phyloP scores from a whole-genome alignment of 2,113 vertebrate species.

The Saguinus midas region DNA sequence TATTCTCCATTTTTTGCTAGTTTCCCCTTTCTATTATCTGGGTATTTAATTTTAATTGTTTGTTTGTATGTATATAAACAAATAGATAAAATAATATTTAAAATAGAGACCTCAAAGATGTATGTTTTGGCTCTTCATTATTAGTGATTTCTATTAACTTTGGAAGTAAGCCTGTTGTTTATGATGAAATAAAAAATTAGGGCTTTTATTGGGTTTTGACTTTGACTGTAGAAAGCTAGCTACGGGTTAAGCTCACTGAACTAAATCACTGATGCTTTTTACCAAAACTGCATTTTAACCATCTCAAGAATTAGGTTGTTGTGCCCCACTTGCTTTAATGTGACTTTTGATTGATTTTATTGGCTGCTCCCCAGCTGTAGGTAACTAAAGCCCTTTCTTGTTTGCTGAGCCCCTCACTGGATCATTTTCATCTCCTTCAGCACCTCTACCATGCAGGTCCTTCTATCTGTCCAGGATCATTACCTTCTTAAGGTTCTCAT shows the following conservation, averaged over 20 bases:
- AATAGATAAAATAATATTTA: not conserved
- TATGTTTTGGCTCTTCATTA: not conserved
- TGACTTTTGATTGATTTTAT: not conserved
- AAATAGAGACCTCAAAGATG: not conserved
- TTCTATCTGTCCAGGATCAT: not conserved
- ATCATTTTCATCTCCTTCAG: not conserved
- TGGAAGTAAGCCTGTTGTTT: not conserved
- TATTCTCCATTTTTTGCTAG: not conserved
- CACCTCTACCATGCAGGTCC: too few species aligned
- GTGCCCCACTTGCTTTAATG: rapidly evolving
- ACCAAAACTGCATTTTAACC: not conserved
- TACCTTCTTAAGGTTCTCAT: not conserved
- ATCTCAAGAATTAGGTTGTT: not conserved
- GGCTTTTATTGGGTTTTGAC: not conserved
- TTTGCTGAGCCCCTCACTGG: not conserved
- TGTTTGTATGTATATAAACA: not conserved
- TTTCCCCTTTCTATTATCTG: not conserved
- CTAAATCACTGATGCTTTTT: not conserved
- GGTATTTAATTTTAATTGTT: not conserved
- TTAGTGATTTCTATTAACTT: not conserved
- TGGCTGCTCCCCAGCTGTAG: too few species aligned
- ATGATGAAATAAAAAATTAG: not conserved
- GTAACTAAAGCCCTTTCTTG: not conserved
- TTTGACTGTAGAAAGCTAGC: not conserved
- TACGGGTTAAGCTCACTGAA: not conserved